These are phyloP conservation scores for Drosophila dunni DNA, from an alignment of 1,140 invertebrate genomes.

Conservation along the genomic window DNA sequence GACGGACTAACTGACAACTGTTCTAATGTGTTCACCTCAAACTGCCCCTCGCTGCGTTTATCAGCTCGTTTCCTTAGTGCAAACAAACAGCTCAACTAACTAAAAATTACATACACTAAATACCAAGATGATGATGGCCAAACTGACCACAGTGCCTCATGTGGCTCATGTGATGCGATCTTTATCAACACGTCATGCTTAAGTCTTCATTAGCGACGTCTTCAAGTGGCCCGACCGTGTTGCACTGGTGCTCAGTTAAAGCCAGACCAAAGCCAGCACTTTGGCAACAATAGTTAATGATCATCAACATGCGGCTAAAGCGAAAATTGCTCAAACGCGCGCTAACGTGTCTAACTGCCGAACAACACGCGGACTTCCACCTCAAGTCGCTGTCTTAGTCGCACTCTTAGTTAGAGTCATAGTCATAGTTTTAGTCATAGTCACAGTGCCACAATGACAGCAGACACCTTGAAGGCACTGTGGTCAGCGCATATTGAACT, in stretches of 20 bases:
- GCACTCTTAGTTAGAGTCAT: background rate
- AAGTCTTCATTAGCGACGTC: constrained; percentile 80
- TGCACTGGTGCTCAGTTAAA: constrained; percentile 4
- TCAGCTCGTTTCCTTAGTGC: constrained; percentile 50
- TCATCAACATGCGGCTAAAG: constrained; percentile 60
- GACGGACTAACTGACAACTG: constrained; percentile 31
- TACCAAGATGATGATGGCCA: constrained; percentile 32
- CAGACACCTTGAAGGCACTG: constrained; percentile 38
- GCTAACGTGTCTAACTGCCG: constrained; percentile 56
- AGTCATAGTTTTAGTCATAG: constrained; percentile 5
- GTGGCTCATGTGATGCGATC: constrained; percentile 51
- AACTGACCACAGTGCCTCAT: constrained; percentile 33
- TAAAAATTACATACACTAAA: constrained; percentile 32
- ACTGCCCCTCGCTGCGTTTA: constrained; percentile 47
- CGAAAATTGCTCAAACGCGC: constrained; percentile 50
- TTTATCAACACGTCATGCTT: constrained; percentile 78
- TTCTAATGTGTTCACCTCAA: constrained; percentile 24
- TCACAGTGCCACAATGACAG: constrained; percentile 37
- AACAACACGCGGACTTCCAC: constrained; percentile 47
- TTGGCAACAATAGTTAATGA: constrained; percentile 49
- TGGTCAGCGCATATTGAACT: constrained; percentile 13
- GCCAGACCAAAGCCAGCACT: constrained; percentile 18
- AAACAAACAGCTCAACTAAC: constrained; percentile 29
- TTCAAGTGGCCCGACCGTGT: constrained; percentile 35
- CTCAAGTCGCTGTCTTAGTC: background rate